Percentiles rank a stretch among this genome's conserved stretches.
Evolutionary conservation across 2,888 invertebrate species (phyloP).

Genomic region (Nemapogon koenigi): DNA sequence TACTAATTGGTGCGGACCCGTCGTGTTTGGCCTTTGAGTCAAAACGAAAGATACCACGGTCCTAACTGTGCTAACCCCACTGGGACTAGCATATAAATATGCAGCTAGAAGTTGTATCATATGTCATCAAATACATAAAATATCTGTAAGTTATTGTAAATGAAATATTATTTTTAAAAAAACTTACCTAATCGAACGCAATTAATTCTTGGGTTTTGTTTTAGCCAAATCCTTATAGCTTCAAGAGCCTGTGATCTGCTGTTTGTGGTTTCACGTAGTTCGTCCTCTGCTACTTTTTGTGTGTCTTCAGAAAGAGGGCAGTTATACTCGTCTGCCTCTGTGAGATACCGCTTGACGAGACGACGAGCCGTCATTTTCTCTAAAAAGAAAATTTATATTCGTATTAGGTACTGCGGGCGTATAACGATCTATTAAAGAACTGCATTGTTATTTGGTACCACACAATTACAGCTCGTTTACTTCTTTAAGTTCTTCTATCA

Average conservation of each 20-base stretch:
- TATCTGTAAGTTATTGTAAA: too few relatives aligned
- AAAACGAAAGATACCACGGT: too few relatives aligned
- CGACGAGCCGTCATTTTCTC: conserved; percentile 37
- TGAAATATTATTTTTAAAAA: neutral
- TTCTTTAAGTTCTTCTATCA: too few relatives aligned
- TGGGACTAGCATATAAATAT: too few relatives aligned
- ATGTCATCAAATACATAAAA: too few relatives aligned
- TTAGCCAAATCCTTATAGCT: conserved; percentile 73
- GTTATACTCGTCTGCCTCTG: conserved; percentile 68
- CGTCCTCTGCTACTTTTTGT: conserved; percentile 68
- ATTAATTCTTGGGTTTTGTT: conserved; percentile 72
- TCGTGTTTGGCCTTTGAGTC: too few relatives aligned
- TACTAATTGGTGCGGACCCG: too few relatives aligned
- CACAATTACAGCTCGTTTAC: too few relatives aligned
- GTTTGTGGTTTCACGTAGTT: conserved; percentile 73
- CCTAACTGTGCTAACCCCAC: neutral
- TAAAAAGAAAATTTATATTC: neutral
- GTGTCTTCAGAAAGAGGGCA: conserved; percentile 68
- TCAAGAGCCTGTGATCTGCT: conserved; percentile 69
- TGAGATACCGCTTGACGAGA: conserved; percentile 53
- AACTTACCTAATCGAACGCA: conserved; percentile 71
- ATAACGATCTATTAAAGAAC: too few relatives aligned
- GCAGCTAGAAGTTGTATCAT: too few relatives aligned
- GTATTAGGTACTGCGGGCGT: too few relatives aligned
- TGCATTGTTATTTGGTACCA: too few relatives aligned